Evolutionary conservation across 2,797 vertebrate genomes (phyloP).

Genomic region (Brachyalestes nurse): DNA sequence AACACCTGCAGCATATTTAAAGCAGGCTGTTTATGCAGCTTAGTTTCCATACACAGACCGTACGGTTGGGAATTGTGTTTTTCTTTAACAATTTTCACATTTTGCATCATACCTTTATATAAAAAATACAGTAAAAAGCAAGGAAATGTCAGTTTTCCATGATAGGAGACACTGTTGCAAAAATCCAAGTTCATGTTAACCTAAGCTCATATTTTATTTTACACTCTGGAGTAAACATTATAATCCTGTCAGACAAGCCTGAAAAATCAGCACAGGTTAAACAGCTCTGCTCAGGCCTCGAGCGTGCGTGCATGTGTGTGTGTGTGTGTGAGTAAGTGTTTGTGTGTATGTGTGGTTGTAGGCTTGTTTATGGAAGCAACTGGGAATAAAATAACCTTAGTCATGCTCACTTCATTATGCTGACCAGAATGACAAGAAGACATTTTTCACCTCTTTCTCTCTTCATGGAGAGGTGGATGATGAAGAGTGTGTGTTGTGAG

Average conservation of each 20-base stretch:
- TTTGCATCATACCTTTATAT: too few relatives aligned
- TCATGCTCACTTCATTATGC: slow-evolving; percentile 4
- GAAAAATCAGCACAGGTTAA: background rate
- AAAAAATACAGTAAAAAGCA: too few relatives aligned
- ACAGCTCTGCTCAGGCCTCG: background rate
- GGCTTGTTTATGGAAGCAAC: slow-evolving; percentile 8
- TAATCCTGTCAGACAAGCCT: background rate
- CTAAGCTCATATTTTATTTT: background rate
- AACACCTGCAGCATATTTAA: too few relatives aligned
- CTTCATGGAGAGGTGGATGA: background rate
- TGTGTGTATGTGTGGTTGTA: background rate
- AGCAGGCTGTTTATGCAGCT: too few relatives aligned
- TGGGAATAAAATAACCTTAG: slow-evolving; percentile 8
- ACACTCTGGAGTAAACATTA: background rate
- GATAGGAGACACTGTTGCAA: too few relatives aligned
- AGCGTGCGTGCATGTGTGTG: background rate
- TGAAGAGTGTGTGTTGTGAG: background rate
- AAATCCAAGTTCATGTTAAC: background rate
- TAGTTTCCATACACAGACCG: too few relatives aligned
- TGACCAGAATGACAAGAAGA: slow-evolving; percentile 1
- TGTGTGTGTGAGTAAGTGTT: background rate
- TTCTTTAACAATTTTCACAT: too few relatives aligned
- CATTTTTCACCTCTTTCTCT: slow-evolving; percentile 10
- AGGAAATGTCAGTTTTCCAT: too few relatives aligned
- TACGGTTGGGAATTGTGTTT: background rate